Evolutionary conservation across 92 coral and sea anemone species (phyloP).

Genomic region (Epizoanthus rinbou): DNA sequence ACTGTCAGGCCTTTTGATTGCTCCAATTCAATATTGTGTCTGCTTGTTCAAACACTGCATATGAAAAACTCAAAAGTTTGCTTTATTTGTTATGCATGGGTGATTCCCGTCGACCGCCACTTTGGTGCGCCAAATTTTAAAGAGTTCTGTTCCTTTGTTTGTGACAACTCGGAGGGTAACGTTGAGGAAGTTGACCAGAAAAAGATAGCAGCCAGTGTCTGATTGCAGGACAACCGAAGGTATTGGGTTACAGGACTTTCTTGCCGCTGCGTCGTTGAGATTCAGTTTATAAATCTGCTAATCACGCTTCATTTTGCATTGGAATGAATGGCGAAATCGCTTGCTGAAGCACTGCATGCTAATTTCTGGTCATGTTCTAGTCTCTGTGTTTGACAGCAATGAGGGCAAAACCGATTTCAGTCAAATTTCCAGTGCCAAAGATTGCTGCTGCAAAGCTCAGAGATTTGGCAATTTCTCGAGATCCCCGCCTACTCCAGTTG

Average conservation of each 20-base stretch:
- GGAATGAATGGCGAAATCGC: constrained; percentile 37
- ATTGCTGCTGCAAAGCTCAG: constrained; percentile 78
- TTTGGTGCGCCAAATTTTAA: constrained; percentile 48
- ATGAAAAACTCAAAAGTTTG: constrained; percentile 9
- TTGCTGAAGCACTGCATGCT: constrained; percentile 34
- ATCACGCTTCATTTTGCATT: constrained; percentile 19
- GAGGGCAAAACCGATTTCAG: constrained; percentile 68
- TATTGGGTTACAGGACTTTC: constrained; percentile 26
- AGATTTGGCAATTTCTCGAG: constrained; percentile 78
- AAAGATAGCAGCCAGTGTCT: constrained; percentile 7
- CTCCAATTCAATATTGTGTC: constrained; percentile 27
- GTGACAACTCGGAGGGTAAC: not conserved
- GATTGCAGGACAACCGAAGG: constrained; percentile 10
- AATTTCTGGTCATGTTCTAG: constrained; percentile 10
- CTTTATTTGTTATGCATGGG: constrained; percentile 45
- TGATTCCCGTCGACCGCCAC: constrained; percentile 39
- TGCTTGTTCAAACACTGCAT: constrained; percentile 27
- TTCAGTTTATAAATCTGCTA: constrained; percentile 9
- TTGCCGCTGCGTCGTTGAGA: not conserved
- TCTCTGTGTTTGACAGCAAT: constrained; percentile 3
- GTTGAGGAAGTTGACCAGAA: not conserved
- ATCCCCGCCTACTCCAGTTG: constrained; percentile 79
- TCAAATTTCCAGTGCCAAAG: constrained; percentile 76
- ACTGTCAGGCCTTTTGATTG: constrained; percentile 7
- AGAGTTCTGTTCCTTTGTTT: constrained; percentile 42